Evolutionary conservation across 2,113 vertebrate genomes (phyloP).

Genomic region (Suricata suricatta): DNA sequence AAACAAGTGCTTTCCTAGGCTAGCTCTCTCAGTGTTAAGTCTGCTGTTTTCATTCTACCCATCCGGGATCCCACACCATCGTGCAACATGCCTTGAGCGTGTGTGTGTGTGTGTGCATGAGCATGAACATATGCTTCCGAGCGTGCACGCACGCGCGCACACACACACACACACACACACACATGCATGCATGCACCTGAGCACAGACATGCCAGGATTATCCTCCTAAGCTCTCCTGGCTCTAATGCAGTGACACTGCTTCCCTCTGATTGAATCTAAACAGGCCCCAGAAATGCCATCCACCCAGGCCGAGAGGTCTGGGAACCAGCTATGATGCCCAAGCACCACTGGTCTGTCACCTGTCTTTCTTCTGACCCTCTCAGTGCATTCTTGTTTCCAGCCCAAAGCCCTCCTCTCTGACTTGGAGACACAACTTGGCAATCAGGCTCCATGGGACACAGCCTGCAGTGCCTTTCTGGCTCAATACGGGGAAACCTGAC

Average conservation of each 20-base stretch:
- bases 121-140: background rate
- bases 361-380: background rate
- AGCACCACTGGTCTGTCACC: background rate
- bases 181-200: fast-evolving
- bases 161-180: no score
- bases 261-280: background rate
- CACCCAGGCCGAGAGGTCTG: background rate
- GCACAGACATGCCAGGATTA: background rate
- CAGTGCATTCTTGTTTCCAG: background rate
- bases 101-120: fast-evolving
- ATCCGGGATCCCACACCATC: background rate
- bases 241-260: background rate
- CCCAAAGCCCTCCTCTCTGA: background rate
- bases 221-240: background rate
- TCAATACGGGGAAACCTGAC: background rate
- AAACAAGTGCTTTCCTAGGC: no score
- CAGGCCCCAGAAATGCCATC: background rate
- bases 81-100: background rate
- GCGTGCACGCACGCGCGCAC: fast-evolving
- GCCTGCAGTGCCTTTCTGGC: background rate
- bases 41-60: background rate
- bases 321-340: background rate
- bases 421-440: background rate
- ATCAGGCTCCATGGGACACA: background rate
- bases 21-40: background rate